phyloP scores from a whole-genome alignment of 2,113 vertebrate genomes.

The Albula glossodonta region DNA sequence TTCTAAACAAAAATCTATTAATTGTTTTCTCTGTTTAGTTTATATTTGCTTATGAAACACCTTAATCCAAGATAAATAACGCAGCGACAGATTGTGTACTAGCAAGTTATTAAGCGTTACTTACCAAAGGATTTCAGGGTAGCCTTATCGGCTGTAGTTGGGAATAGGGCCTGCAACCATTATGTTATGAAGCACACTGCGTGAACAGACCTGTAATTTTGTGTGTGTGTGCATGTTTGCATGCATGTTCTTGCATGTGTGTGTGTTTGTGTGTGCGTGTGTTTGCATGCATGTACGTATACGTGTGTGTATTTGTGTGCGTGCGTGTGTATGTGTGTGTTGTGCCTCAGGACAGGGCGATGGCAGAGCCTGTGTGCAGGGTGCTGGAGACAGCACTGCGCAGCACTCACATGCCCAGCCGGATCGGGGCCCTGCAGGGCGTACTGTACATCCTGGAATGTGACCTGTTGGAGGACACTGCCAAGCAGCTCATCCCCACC shows the following conservation, averaged over 20 bases:
- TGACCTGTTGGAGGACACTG: constrained; percentile 92
- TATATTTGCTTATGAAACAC: not conserved
- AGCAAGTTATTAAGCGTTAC: too few species aligned
- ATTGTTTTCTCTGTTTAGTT: too few species aligned
- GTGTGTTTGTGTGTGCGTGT: too few species aligned
- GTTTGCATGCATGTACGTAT: not conserved
- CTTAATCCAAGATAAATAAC: not conserved
- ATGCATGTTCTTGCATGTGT: not conserved
- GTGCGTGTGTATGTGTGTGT: not conserved
- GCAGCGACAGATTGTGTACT: not conserved
- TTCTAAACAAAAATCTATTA: too few species aligned
- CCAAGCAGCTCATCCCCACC: constrained; percentile 86
- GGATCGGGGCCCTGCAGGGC: constrained; percentile 91
- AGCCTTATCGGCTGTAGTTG: too few species aligned
- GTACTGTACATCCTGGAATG: constrained; percentile 93
- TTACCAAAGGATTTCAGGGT: too few species aligned
- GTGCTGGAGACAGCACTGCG: constrained; percentile 87
- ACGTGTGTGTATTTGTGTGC: not conserved
- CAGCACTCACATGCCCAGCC: constrained; percentile 91
- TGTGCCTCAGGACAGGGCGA: constrained; percentile 83
- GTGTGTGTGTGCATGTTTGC: not conserved
- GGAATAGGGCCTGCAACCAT: too few species aligned
- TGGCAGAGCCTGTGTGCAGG: constrained; percentile 90
- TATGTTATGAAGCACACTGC: not conserved
- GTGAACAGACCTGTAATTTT: not conserved